Evolutionary conservation across 2,113 vertebrate genomes (phyloP).

Genomic region (Hyperopisus bebe): DNA sequence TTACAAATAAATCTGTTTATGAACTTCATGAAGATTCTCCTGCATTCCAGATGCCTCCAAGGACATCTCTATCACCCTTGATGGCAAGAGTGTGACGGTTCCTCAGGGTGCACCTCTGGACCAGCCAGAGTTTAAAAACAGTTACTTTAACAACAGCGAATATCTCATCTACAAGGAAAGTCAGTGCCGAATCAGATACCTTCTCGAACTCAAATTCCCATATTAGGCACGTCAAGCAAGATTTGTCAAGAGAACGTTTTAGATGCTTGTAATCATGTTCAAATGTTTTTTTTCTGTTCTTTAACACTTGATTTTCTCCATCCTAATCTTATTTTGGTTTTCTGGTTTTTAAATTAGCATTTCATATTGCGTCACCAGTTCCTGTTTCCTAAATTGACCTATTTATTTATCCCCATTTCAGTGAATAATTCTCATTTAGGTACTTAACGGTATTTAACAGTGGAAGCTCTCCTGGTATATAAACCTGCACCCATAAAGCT

Average conservation of each 20-base stretch:
- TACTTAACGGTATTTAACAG: background rate
- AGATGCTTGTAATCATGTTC: background rate
- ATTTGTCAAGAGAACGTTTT: background rate
- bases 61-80: conserved; percentile 64
- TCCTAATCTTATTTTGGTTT: background rate
- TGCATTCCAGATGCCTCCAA: conserved; percentile 63
- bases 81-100: conserved; percentile 69
- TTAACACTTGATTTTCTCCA: background rate
- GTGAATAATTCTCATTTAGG: background rate
- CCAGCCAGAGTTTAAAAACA: conserved; percentile 54
- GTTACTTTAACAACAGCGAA: conserved; percentile 74
- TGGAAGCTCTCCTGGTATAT: background rate
- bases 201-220: conserved; percentile 69
- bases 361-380: background rate
- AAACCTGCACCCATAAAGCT: background rate
- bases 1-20: background rate
- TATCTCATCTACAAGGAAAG: conserved; percentile 86
- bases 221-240: conserved; percentile 20
- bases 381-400: background rate
- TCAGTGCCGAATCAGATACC: conserved; percentile 77
- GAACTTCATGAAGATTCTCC: background rate
- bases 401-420: background rate
- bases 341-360: background rate
- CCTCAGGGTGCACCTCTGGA: conserved; percentile 67
- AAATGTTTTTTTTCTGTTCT: background rate